Evolutionary conservation across 92 coral and sea anemone genomes (phyloP), one percentile per base, ranked within the genome.

Genomic region (Parazoanthus atlanticus): DNA sequence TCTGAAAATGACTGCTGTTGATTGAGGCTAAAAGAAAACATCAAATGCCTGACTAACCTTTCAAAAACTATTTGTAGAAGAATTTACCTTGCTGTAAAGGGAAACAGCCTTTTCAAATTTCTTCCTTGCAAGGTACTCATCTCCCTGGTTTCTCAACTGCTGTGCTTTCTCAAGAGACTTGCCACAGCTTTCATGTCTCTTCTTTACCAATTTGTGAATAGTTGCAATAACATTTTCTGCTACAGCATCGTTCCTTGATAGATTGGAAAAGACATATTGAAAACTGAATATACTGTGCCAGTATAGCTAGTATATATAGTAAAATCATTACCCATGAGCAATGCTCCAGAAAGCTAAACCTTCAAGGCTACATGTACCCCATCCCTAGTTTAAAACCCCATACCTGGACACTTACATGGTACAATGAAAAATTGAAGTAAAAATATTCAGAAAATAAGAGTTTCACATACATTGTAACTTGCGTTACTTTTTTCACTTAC

Each of bases 71-170:
- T 36, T 36, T 36, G 12, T 12, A 28, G 15, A 56, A 31, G 21
- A 30, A 69, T 28, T 85, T 93, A 95, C 98, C 98, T 93, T 84
- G 61, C 93, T 92, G 40, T 91, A 95, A 70, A 85, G 82, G 61
- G 93, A 85, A 58, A 95, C 90, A 86, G 96, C 96, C 79, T 88
- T 90, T 74, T 93, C 86, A 91, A 88, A 95, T 85, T 93, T 93
- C 30, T 86, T 92, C 72, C 89, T 81, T n/a, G 85, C 70, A 28
- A 92, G 79, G 34, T 88, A 90, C 31, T 89, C 93, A 88, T 93
- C 94, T 47, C 93, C 96, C 32, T 90, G 91, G 43, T 36, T 26
- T 10, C 67, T 52, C 23, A 89, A 89, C 81, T 92, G 91, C 41
- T 88, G 98, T 36, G 88, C 88, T 90, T 89, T 88, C 64, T 94